Evolutionary conservation across 1,140 invertebrate genomes (phyloP).

Genomic region (Mylabris phalerata): DNA sequence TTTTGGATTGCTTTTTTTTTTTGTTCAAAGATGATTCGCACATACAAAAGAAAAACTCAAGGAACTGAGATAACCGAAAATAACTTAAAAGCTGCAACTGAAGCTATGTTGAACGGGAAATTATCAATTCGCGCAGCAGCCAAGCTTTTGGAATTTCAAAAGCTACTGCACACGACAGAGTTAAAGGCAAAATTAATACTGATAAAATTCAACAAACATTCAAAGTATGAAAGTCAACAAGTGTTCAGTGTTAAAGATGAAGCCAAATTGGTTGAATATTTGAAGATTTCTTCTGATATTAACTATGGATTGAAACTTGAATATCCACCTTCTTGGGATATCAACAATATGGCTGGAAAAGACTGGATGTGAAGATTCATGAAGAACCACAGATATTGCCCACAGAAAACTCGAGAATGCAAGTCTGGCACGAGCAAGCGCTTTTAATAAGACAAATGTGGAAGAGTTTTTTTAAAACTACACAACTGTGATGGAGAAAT

Average conservation of each 20-base stretch:
- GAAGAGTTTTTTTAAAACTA: conserved; percentile 38
- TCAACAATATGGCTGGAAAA: conserved; percentile 35
- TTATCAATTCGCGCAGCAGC: neutral
- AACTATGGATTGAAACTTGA: neutral
- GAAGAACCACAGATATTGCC: conserved; percentile 38
- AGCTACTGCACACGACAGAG: neutral
- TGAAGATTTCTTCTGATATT: neutral
- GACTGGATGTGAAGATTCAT: conserved; percentile 43
- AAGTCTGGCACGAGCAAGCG: conserved; percentile 36
- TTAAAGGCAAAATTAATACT: neutral
- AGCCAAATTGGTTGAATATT: neutral
- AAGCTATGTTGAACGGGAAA: neutral
- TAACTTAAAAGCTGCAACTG: neutral
- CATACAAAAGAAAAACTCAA: neutral
- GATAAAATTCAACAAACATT: neutral
- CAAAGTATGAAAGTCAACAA: neutral
- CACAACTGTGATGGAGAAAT: no score
- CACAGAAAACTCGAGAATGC: conserved; percentile 42
- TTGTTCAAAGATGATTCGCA: neutral
- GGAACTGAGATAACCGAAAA: neutral
- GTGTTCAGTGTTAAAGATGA: neutral
- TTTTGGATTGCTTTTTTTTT: neutral
- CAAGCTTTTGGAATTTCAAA: neutral
- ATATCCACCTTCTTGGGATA: neutral
- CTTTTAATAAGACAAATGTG: neutral